Evolutionary conservation across 2,888 invertebrate genomes (phyloP).

Genomic region (Eupithecia insigniata): DNA sequence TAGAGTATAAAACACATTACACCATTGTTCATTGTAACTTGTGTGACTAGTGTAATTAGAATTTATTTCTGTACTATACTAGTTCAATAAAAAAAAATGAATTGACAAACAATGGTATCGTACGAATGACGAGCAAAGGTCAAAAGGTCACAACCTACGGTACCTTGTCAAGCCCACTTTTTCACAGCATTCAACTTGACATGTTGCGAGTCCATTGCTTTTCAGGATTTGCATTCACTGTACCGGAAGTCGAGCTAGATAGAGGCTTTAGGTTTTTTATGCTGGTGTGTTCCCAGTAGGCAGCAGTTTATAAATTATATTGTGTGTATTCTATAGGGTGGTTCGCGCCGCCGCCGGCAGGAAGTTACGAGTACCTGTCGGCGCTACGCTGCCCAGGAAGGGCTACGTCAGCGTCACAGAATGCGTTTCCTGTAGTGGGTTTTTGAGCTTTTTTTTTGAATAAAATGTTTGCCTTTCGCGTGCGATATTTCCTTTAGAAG

Average conservation of each 20-base stretch:
- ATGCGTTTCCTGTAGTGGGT: not conserved
- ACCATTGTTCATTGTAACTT: too few species aligned
- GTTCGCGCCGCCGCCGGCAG: conserved; percentile 1
- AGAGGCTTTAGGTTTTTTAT: not conserved
- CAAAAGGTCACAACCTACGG: not conserved
- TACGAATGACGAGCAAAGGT: not conserved
- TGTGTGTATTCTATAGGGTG: not conserved
- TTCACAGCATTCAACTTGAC: not conserved
- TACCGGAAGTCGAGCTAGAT: not conserved
- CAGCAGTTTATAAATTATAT: not conserved
- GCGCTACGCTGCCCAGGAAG: too few species aligned
- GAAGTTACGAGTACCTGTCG: not conserved
- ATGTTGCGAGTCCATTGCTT: not conserved
- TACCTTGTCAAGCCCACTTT: not conserved
- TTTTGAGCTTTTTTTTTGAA: not conserved
- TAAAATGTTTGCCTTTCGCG: not conserved
- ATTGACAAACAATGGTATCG: not conserved
- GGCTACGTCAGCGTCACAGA: too few species aligned
- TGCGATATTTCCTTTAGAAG: not conserved
- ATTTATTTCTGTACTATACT: too few species aligned
- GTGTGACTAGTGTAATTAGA: too few species aligned
- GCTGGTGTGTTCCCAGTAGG: not conserved
- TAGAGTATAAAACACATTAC: too few species aligned
- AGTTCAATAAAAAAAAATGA: too few species aligned
- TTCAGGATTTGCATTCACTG: not conserved